Evolutionary conservation across 1,140 invertebrate species (phyloP).

Genomic region (Hylaeus volcanicus): DNA sequence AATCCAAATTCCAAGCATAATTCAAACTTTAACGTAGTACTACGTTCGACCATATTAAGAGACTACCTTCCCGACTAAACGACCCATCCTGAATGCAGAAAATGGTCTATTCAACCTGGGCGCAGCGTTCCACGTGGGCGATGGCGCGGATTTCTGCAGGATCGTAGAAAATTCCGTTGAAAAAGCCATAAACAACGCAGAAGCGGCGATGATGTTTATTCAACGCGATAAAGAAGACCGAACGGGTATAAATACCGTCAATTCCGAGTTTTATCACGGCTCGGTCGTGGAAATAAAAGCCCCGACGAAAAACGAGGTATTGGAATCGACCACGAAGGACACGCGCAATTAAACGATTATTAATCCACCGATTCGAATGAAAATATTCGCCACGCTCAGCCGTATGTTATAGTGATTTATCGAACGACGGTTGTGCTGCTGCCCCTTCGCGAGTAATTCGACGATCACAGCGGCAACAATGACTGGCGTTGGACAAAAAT

Average conservation of each 20-base stretch:
- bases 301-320: neutral
- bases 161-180: neutral
- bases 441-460: neutral
- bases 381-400: neutral
- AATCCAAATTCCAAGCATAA: too few species aligned
- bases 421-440: neutral
- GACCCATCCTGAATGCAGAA: too few species aligned
- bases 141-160: too few species aligned
- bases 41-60: too few species aligned
- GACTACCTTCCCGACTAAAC: too few species aligned
- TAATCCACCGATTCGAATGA: constrained; percentile 10
- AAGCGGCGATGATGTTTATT: constrained; percentile 1
- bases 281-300: constrained; percentile 1
- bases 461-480: neutral
- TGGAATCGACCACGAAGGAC: neutral
- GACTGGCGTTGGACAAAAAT: too few species aligned
- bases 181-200: neutral
- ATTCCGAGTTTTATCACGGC: neutral
- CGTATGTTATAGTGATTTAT: neutral
- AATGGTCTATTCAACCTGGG: too few species aligned
- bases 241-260: neutral
- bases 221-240: neutral
- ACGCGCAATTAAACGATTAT: neutral
- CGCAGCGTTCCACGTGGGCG: too few species aligned
- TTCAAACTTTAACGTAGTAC: too few species aligned